Conservation (phyloP, 1,140 invertebrate genomes). For the Sarcophaga bullata region DNA sequence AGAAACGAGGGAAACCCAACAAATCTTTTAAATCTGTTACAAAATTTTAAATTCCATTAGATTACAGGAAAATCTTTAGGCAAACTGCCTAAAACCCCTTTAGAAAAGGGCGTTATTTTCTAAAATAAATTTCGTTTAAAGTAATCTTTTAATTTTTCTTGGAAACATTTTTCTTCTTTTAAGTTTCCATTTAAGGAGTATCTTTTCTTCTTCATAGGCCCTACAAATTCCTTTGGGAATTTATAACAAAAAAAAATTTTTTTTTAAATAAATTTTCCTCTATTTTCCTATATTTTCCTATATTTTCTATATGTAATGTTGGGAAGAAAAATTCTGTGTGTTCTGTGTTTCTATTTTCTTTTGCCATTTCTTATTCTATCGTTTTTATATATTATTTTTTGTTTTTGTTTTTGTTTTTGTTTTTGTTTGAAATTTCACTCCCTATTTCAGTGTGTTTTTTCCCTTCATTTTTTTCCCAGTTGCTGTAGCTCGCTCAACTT, state of each 20-base stretch:
- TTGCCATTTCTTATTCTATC: too few relatives aligned
- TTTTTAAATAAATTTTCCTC: background rate
- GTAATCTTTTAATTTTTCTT: background rate
- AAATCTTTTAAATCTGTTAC: background rate
- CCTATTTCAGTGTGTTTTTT: background rate
- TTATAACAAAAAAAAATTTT: background rate
- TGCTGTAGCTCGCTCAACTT: too few relatives aligned
- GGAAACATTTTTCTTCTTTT: too few relatives aligned
- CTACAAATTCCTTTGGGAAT: too few relatives aligned
- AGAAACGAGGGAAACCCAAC: background rate
- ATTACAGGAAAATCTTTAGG: background rate
- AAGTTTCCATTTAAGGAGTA: too few relatives aligned
- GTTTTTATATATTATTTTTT: background rate
- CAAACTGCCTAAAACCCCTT: background rate
- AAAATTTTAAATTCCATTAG: background rate
- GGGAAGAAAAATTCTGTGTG: background rate
- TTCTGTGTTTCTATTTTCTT: background rate
- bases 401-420: slow-evolving; percentile 27
- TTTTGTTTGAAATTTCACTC: slow-evolving; percentile 15
- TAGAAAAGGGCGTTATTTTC: slow-evolving; percentile 15
- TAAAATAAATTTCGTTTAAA: background rate
- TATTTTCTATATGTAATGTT: slow-evolving; percentile 14
- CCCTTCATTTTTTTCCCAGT: too few relatives aligned
- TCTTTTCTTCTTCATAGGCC: too few relatives aligned
- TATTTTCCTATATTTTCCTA: background rate